A percentile compares a stretch with the other conserved stretches of the same genome.
These are phyloP conservation scores for Oasisia sp. DNA, from an alignment of 2,888 invertebrate species.

Conservation along the genomic window DNA sequence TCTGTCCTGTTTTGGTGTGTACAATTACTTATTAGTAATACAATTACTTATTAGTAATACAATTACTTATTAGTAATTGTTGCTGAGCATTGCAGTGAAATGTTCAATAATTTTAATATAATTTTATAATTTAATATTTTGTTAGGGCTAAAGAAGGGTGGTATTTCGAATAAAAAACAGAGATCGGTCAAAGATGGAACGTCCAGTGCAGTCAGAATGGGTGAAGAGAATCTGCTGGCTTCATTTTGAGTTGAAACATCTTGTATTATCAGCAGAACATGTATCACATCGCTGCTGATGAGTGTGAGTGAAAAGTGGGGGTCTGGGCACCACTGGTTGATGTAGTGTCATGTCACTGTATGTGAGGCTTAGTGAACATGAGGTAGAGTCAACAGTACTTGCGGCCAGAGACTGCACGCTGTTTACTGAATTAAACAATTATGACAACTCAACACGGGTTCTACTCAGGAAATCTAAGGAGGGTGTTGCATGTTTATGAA, in stretches of 20 bases:
- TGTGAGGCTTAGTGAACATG: neutral
- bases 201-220: too few relatives aligned
- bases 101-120: too few relatives aligned
- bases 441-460: neutral
- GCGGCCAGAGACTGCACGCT: neutral
- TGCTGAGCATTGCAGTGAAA: too few relatives aligned
- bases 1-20: neutral
- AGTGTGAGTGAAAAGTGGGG: neutral
- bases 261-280: too few relatives aligned
- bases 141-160: too few relatives aligned
- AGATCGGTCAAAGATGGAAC: too few relatives aligned
- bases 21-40: neutral
- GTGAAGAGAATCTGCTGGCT: too few relatives aligned
- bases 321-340: neutral
- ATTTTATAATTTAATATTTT: too few relatives aligned
- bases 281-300: neutral
- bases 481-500: too few relatives aligned
- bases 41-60: neutral
- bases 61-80: too few relatives aligned
- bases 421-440: neutral
- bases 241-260: too few relatives aligned
- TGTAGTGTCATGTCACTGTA: neutral
- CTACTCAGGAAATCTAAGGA: neutral
- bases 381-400: neutral
- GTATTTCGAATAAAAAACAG: too few relatives aligned